Base-by-base conservation (phyloP, 2,888 invertebrate species). In the Troides aeacus region DNA sequence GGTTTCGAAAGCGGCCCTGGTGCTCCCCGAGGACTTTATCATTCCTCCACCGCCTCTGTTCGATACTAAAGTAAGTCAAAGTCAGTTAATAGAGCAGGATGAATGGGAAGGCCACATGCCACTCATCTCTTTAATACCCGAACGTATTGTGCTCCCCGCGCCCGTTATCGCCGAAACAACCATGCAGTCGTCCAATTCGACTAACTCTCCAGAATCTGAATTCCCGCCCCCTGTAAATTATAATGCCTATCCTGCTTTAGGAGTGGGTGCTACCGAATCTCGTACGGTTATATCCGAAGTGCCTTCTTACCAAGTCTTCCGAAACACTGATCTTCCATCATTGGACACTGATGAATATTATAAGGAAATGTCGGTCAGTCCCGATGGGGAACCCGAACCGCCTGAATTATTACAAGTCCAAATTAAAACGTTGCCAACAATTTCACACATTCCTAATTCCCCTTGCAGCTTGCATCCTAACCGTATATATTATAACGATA, bases 11-110 rank as follows among this genome's bases (percentile, higher is more conserved):
- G 80, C 84, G 80, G 85, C 78, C 80, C 81, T 83, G 74, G 85
- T 87, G 74, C 86, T 86, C 77, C 85, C 90, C 77, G 89, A 87
- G 71, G 91, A 92, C 77, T 84, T 89, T 81, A 92, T 92, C 82
- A 91, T 92, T 73, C 92, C 92, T 77, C 92, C 92, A 83, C 92
- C 92, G 84, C 92, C 92, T 78, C 84, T 87, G 78, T 92, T 92
- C 81, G 88, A 90, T 78, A 85, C 87, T 73, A 83, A 88, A 82
- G 88, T 87, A 87, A 89, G 86, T 88, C 86, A 86, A 75, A 82
- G 78, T 80, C 79, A 82, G 73, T 79, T 84, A 77, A 74, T 80
- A 75, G 80, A 78, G 70, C 81, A 84, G 66, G 82, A 80, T 71
- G 80, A 81, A 71, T 78, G 78, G 69, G 84, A 85, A 63, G 75